Base-by-base conservation (phyloP, 2,113 vertebrate genomes). In the Setophaga kirtlandii region DNA sequence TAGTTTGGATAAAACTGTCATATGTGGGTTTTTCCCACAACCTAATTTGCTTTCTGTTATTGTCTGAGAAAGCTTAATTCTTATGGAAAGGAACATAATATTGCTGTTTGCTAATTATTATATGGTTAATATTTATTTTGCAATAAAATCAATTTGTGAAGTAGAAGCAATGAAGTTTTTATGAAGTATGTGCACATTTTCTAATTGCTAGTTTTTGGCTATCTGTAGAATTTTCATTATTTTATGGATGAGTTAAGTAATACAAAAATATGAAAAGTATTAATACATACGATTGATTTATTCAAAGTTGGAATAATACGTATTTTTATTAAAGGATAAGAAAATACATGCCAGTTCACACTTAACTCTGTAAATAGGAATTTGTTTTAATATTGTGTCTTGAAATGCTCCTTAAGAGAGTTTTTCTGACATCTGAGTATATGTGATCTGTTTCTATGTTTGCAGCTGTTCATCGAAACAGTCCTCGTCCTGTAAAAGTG, bases 401-500 rank as follows among this genome's bases (percentile, higher is more conserved):
- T 70, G n/a, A 56, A 70, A 35, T 47, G 20, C 18, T 33, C 33
- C 15, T 47, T 41, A 46, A 46, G 17, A 31, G 15, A 52, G 25
- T 42, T 89, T 58, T 14, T 56, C 44, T 74, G 53, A 21, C 35
- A 19, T 76, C 41, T 78, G 56, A 78, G 53, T 85, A 65, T 60
- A 49, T 15, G 8, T 59, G 27, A 19, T 65, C 35, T 16, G 15
- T 49, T 93, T n/a, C 86, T 69, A 35, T 67, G 23, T 87, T 91
- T 94, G 62, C 96, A 99, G 99, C 98, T 90, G 97, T 98, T 84
- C 98, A 99, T 91, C 98, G 99, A 90, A 99, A 99, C 96, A 99
- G 98, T 93, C 99, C 99, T 85, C 99, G 99, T 65, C 99, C 99
- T 42, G 98, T 99, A 64, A 99, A 99, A 97, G 99, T 99, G 25